Conservation (phyloP, 2,113 vertebrate species). For the Cottus gobio region DNA sequence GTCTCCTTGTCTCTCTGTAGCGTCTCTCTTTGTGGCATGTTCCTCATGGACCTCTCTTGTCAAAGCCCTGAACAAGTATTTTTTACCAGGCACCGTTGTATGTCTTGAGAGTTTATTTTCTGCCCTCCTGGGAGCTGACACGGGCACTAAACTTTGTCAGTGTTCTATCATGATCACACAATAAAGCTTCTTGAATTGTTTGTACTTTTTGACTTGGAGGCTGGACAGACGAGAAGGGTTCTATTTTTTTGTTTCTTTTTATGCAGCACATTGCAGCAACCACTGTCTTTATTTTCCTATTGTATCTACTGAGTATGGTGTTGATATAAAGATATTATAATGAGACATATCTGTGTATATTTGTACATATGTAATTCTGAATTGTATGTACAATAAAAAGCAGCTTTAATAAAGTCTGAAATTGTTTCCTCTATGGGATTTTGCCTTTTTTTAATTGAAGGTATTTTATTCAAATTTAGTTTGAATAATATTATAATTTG, state of each 20-base stretch:
- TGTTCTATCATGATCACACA: conserved; percentile 43
- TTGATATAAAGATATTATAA: conserved; percentile 72
- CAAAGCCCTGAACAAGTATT: conserved; percentile 16
- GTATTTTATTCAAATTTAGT: background rate
- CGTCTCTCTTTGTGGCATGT: conserved; percentile 60
- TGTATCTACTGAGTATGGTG: conserved; percentile 74
- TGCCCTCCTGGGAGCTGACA: conserved; percentile 57
- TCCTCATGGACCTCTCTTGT: conserved; percentile 34
- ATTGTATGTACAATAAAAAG: conserved; percentile 81
- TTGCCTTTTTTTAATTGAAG: background rate
- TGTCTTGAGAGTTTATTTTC: conserved; percentile 62
- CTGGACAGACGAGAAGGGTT: conserved; percentile 57
- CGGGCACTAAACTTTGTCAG: conserved; percentile 64
- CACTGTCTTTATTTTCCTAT: conserved; percentile 81
- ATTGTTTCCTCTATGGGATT: conserved; percentile 61
- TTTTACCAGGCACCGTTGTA: conserved; percentile 54
- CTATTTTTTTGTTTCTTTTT: conserved; percentile 75
- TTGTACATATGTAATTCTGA: conserved; percentile 87
- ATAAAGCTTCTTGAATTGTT: conserved; percentile 49
- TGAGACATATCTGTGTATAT: conserved; percentile 76
- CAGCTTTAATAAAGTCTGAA: conserved; percentile 84
- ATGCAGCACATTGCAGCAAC: conserved; percentile 85
- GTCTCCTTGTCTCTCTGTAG: conserved; percentile 47
- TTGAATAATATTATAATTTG: background rate
- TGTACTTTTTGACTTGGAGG: conserved; percentile 56